Conservation (phyloP, 2,797 vertebrate species). For the Neosilurus hyrtlii region DNA sequence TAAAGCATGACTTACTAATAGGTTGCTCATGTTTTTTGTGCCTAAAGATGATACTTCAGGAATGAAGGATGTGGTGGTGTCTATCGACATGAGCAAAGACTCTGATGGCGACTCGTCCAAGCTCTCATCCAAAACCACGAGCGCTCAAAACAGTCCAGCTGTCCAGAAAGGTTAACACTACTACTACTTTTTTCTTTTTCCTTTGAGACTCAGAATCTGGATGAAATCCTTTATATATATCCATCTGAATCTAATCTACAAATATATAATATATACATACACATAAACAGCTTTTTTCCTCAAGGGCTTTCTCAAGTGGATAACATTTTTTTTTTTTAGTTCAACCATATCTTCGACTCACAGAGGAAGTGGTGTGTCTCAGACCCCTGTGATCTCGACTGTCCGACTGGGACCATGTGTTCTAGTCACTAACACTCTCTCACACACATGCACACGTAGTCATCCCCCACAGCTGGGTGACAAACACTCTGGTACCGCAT, state of each 20-base stretch:
- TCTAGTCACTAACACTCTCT: conserved; percentile 26
- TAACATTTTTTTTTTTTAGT: conserved; percentile 8
- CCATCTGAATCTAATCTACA: no score
- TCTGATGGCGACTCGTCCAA: conserved; percentile 85
- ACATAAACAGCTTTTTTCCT: not conserved
- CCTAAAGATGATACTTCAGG: conserved; percentile 84
- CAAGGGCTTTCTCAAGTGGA: not conserved
- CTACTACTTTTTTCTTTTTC: not conserved
- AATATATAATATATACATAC: no score
- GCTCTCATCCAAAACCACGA: conserved; percentile 78
- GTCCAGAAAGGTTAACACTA: conserved; percentile 82
- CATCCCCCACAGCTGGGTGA: conserved; percentile 35
- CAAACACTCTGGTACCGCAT: conserved; percentile 46
- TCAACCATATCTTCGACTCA: not conserved
- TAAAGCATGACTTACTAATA: not conserved
- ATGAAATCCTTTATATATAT: no score
- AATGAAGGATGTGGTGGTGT: conserved; percentile 93
- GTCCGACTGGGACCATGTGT: conserved; percentile 44
- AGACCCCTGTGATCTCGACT: conserved; percentile 49
- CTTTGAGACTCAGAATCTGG: no score
- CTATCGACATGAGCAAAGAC: conserved; percentile 90
- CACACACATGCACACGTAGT: conserved; percentile 9
- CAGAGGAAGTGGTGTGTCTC: conserved; percentile 40
- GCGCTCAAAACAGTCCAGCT: conserved; percentile 79
- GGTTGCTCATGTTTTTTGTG: not conserved